Conservation (phyloP, 1,140 invertebrate species). For the Ceratina australensis region DNA sequence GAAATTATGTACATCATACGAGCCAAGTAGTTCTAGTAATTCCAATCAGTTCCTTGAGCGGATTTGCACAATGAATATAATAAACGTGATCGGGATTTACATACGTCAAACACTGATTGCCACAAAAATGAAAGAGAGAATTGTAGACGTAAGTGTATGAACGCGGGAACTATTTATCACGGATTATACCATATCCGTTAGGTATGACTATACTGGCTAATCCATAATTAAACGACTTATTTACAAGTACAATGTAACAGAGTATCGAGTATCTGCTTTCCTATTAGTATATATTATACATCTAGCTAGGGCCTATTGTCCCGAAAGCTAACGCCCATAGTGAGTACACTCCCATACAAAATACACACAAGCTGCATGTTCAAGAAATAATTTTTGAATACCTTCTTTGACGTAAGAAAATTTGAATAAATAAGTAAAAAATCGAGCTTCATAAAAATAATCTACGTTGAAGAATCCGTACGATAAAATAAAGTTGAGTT, state of each 20-base stretch:
- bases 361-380: background rate
- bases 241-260: background rate
- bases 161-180: background rate
- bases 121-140: background rate
- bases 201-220: background rate
- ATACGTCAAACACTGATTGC: background rate
- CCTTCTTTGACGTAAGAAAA: background rate
- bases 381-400: too few relatives aligned
- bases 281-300: background rate
- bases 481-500: background rate
- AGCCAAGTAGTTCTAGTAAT: too few relatives aligned
- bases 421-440: background rate
- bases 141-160: background rate
- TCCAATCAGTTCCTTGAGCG: background rate
- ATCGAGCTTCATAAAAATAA: background rate
- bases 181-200: background rate
- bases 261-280: background rate
- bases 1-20: too few relatives aligned
- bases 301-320: too few relatives aligned
- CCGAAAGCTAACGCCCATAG: background rate
- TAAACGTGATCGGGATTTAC: background rate
- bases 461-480: background rate
- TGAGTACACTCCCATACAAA: background rate
- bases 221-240: constrained; percentile 1
- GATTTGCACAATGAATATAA: background rate